A percentile compares a stretch with the other conserved stretches of the same genome.
phyloP scores from a whole-genome alignment of 2,113 vertebrate species.

The Anoura caudifer region DNA sequence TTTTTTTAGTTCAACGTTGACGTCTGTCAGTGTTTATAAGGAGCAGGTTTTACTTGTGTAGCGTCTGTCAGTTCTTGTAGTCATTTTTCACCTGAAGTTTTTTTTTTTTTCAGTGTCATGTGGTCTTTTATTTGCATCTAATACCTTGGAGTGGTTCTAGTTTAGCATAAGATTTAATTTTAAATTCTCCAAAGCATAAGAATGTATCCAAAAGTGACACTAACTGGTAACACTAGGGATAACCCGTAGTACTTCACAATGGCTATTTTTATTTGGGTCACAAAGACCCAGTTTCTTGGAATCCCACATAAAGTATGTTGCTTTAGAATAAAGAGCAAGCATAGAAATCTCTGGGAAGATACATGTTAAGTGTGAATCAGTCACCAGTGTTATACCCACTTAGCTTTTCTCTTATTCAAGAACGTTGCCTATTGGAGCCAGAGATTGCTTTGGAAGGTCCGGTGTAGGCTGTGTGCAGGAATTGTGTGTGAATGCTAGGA shows the following conservation, averaged over 20 bases:
- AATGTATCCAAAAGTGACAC: background rate
- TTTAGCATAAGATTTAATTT: background rate
- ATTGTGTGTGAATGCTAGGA: background rate
- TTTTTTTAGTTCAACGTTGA: background rate
- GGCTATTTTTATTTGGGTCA: background rate
- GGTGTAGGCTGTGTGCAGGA: background rate
- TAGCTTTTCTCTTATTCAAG: background rate
- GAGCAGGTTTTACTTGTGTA: background rate
- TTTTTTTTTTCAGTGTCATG: background rate
- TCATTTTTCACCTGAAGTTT: background rate
- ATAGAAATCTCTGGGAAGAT: background rate
- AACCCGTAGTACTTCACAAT: background rate
- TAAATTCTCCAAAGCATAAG: background rate
- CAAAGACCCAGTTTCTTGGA: constrained; percentile 12
- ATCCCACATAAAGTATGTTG: background rate
- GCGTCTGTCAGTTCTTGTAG: background rate
- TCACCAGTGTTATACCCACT: background rate
- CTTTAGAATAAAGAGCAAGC: background rate
- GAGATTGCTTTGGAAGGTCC: background rate
- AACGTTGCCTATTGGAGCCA: background rate
- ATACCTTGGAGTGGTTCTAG: background rate
- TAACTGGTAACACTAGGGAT: background rate
- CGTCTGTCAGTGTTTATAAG: background rate
- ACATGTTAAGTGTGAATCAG: background rate
- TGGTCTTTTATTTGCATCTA: constrained; percentile 9